These are phyloP conservation scores for Aramus guarauna DNA, from an alignment of 2,113 vertebrate genomes.

Conservation along the genomic window DNA sequence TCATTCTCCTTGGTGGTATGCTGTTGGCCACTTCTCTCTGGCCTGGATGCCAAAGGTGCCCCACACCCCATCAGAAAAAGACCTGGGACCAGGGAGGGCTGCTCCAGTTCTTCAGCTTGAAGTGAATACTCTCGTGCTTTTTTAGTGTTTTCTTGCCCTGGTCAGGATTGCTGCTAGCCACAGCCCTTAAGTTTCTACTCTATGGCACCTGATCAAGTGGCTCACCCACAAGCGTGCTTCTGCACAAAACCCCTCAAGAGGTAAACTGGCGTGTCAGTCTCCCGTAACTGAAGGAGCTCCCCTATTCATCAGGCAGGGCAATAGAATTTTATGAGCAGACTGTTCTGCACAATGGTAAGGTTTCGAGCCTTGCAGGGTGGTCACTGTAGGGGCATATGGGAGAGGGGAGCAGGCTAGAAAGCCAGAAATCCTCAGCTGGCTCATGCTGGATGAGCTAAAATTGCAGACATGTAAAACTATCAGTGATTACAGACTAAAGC, in stretches of 20 bases:
- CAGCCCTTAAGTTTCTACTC: neutral
- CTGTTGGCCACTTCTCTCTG: neutral
- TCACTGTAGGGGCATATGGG: neutral
- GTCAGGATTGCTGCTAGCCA: neutral
- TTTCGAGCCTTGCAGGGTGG: neutral
- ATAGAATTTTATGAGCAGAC: neutral
- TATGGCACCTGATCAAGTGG: neutral
- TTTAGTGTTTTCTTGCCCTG: neutral
- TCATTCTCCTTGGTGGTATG: neutral
- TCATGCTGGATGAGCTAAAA: neutral
- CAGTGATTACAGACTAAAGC: neutral
- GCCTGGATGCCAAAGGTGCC: neutral
- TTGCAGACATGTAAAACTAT: neutral
- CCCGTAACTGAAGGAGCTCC: neutral
- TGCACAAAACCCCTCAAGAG: neutral
- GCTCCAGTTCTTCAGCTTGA: neutral
- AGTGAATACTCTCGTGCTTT: neutral
- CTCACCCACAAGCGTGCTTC: neutral
- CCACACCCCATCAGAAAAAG: neutral
- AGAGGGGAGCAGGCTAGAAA: neutral
- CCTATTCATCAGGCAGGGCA: neutral
- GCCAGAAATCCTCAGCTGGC: neutral
- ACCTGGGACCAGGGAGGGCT: neutral
- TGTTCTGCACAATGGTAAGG: neutral
- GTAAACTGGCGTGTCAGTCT: rapidly evolving